Conservation (phyloP, 1,140 invertebrate species). For the Drosophila simulans region DNA sequence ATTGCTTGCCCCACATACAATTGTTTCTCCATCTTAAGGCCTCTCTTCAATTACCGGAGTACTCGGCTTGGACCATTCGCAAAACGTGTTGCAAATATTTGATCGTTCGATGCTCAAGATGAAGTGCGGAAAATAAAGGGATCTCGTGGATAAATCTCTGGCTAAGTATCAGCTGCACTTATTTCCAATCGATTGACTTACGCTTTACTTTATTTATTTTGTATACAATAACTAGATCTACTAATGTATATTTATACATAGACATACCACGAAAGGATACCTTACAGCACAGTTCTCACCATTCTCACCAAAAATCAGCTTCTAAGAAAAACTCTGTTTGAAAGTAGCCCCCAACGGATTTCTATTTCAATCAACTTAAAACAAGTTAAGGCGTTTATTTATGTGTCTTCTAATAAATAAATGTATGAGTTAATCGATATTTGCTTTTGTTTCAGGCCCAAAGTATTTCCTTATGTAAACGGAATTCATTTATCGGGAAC, state of each 20-base stretch:
- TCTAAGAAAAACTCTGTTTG: background rate
- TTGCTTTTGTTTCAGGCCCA: conserved; percentile 33
- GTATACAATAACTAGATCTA: too few species aligned
- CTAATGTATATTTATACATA: too few species aligned
- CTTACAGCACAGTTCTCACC: too few species aligned
- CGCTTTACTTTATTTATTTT: too few species aligned
- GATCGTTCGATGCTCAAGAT: conserved; percentile 8
- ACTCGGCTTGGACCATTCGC: conserved; percentile 22
- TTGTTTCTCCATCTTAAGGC: conserved; percentile 48
- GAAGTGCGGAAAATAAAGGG: background rate
- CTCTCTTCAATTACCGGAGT: conserved; percentile 53
- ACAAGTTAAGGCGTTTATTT: conserved; percentile 1
- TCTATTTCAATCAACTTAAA: conserved; percentile 10
- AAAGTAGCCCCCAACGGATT: background rate
- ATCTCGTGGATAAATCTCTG: conserved; percentile 1
- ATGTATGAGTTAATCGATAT: conserved; percentile 47
- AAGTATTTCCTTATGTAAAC: conserved; percentile 65
- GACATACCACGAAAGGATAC: too few species aligned
- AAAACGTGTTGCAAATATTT: conserved; percentile 38
- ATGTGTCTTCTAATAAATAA: conserved; percentile 12
- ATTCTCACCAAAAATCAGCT: too few species aligned
- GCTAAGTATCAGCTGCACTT: background rate
- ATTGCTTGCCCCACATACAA: conserved; percentile 66
- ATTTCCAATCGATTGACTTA: background rate
- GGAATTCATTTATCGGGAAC: conserved; percentile 54